These are phyloP conservation scores for Zaprionus davidi DNA, from an alignment of 1,140 invertebrate genomes.

Conservation along the genomic window DNA sequence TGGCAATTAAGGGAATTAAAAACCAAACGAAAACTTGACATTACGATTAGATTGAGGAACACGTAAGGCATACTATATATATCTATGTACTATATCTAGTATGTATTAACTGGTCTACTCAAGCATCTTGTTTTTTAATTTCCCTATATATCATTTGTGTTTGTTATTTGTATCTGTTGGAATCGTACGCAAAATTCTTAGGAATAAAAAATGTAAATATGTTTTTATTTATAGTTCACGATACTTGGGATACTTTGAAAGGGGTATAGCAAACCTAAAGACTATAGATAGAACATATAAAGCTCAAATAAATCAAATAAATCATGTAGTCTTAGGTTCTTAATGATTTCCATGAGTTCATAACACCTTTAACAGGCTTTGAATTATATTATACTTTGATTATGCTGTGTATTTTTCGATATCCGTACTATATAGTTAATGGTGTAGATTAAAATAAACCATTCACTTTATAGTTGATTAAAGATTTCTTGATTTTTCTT, in stretches of 20 bases:
- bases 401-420: background rate
- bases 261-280: constrained; percentile 13
- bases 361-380: no score
- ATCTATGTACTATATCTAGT: constrained; percentile 8
- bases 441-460: background rate
- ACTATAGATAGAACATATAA: no score
- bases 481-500: background rate
- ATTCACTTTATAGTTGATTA: background rate
- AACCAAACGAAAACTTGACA: background rate
- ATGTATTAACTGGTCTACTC: constrained; percentile 25
- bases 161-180: constrained; percentile 1
- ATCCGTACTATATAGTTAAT: background rate
- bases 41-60: background rate
- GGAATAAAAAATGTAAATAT: constrained; percentile 63
- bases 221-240: constrained; percentile 47
- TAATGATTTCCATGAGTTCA: background rate
- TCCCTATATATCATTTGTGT: background rate
- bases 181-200: constrained; percentile 24
- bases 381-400: no score
- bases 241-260: background rate
- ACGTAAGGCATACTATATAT: background rate
- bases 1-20: constrained; percentile 21
- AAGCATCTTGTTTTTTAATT: constrained; percentile 3
- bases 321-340: background rate
- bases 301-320: background rate